Evolutionary conservation across 2,113 vertebrate genomes (phyloP), one percentile per base, ranked within the genome.

Genomic region (Gavialis gangeticus): DNA sequence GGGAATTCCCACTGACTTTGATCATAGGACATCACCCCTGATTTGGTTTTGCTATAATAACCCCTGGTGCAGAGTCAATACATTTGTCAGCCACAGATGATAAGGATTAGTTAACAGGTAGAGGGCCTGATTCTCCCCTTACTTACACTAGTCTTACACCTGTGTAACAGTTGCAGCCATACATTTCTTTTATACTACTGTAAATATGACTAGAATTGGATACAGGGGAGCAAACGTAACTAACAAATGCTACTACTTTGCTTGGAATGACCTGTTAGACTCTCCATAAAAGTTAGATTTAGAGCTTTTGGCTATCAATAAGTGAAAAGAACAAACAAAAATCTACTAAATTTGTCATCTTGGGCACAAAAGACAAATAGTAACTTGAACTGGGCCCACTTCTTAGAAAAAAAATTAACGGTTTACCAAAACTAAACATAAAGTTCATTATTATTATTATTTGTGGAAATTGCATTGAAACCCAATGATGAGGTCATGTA

Each of bases 1-100:
- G 94, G 92, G 85, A 96, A 95, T 96, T 96, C 90, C 88, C 93
- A 78, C 80, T 73, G 79, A 37, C 90, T 97, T 96, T 95, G 95
- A 95, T 96, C 80, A 91, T 24, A 84, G 55, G 77, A 85, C 75
- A 94, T 93, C 80, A 88, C 64, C 75, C 22, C 27, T 12, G 17
- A 0, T 34, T 81, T 34, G 73, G 76, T 77, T 87, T 95, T 0
- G 0, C 83, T 76, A 24, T 14, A 10, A 80, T 69, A 82, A 92
- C n/a, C 19, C 67, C 11, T 21, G 79, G 64, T 87, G 46, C 57
- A 90, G 64, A 87, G 73, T 13, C 76, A 79, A 90, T 91, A 76
- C 22, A 13, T 85, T 88, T 94, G 76, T 81, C 21, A 76, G 24
- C 19, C 57, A 54, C 46, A 4, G 57, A 67, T 73, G 75, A 46